Conservation (phyloP, 64 coral and sea anemone genomes). For the Dendronephthya gigantea region DNA sequence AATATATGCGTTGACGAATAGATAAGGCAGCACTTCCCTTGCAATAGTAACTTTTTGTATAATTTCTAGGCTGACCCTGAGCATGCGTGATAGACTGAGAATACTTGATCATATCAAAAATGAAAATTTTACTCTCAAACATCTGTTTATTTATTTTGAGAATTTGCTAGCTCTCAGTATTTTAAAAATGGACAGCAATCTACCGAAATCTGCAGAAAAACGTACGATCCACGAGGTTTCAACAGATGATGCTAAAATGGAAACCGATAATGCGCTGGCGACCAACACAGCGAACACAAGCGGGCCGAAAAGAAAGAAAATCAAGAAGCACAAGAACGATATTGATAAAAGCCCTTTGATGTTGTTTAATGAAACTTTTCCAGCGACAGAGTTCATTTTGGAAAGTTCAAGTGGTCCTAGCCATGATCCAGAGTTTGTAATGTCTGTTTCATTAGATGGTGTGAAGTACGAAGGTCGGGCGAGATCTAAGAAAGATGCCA, state of each 20-base stretch:
- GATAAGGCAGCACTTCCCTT: no score
- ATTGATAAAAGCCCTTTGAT: not conserved
- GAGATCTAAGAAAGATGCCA: not conserved
- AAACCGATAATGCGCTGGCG: not conserved
- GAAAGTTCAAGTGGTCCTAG: not conserved
- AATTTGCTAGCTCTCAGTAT: no score
- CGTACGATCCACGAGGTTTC: not conserved
- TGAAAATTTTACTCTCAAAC: no score
- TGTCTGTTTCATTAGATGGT: not conserved
- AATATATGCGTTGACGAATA: no score
- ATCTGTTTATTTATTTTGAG: no score
- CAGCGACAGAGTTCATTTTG: not conserved
- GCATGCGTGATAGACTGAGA: no score
- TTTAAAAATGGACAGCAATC: not conserved
- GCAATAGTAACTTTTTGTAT: no score
- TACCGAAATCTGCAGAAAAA: not conserved
- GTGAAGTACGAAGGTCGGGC: not conserved
- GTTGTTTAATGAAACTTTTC: not conserved
- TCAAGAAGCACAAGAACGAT: not conserved
- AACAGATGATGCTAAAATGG: not conserved
- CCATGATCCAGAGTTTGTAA: not conserved
- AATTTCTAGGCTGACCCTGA: no score
- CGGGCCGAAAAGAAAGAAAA: not conserved
- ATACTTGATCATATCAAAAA: no score
- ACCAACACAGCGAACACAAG: not conserved